A percentile compares a stretch with the other conserved stretches of the same genome.
phyloP scores from a whole-genome alignment of 1,140 invertebrate species.

The Scaptomyza pallida region DNA sequence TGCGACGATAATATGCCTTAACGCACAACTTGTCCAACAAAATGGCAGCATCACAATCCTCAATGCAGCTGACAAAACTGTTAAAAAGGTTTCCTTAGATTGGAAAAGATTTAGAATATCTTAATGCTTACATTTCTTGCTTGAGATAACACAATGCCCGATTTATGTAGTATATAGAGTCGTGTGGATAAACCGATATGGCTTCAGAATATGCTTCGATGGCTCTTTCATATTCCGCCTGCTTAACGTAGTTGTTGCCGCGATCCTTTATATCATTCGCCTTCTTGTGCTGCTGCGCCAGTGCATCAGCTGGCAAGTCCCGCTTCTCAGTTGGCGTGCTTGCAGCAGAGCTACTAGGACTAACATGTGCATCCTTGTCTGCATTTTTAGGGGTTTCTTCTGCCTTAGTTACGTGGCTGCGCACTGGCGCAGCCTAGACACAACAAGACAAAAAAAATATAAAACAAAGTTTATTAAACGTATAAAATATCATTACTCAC shows the following conservation, averaged over 20 bases:
- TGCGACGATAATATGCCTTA: constrained; percentile 81
- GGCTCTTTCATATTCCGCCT: constrained; percentile 91
- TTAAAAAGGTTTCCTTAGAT: not conserved
- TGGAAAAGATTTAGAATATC: not conserved
- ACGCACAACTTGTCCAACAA: constrained; percentile 65
- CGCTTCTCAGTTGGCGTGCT: constrained; percentile 69
- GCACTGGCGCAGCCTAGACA: constrained; percentile 53
- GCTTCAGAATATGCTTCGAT: constrained; percentile 92
- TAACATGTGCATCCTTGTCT: not conserved
- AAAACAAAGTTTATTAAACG: not conserved
- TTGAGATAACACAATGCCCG: constrained; percentile 94
- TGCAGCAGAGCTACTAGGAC: constrained; percentile 36
- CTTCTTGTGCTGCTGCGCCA: constrained; percentile 80
- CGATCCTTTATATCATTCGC: constrained; percentile 85
- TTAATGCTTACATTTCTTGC: constrained; percentile 87
- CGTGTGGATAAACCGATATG: constrained; percentile 90
- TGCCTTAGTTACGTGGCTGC: constrained; percentile 45
- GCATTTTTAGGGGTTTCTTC: constrained; percentile 15
- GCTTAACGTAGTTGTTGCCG: constrained; percentile 93
- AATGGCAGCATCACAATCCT: constrained; percentile 76
- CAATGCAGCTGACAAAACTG: constrained; percentile 69
- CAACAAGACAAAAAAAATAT: not conserved
- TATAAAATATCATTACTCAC: constrained; percentile 42
- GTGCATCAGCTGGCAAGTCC: constrained; percentile 55
- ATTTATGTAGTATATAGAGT: constrained; percentile 94